These are phyloP conservation scores for Agrochola lychnidis DNA, from an alignment of 2,888 invertebrate species.

Conservation along the genomic window DNA sequence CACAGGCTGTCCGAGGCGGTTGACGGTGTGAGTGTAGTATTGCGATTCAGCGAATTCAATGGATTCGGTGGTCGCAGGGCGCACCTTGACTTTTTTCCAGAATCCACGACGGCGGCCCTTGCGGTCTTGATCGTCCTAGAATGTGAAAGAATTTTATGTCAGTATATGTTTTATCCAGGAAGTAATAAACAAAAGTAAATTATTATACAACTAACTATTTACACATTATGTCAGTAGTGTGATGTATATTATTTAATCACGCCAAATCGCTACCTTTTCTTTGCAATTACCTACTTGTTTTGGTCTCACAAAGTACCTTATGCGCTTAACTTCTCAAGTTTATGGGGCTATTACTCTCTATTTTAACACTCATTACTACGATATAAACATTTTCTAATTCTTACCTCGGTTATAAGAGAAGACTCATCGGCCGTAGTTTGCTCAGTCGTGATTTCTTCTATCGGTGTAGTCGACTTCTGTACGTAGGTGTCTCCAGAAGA, in stretches of 20 bases:
- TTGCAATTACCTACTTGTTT: not conserved
- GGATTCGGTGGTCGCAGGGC: slow-evolving; percentile 90
- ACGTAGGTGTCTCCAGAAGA: slow-evolving; percentile 80
- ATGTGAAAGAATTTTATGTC: slow-evolving; percentile 52
- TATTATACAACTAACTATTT: too few relatives aligned
- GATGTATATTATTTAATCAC: not conserved
- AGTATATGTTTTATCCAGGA: not conserved
- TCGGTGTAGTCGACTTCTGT: slow-evolving; percentile 74
- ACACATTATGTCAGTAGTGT: slow-evolving; percentile 1
- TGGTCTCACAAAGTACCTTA: too few relatives aligned
- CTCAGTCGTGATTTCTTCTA: slow-evolving; percentile 75
- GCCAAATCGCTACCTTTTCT: not conserved
- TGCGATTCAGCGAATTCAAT: slow-evolving; percentile 96
- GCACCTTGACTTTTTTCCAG: slow-evolving; percentile 94
- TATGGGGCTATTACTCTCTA: not conserved
- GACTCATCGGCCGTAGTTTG: slow-evolving; percentile 71
- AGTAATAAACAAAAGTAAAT: too few relatives aligned
- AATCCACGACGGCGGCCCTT: slow-evolving; percentile 92
- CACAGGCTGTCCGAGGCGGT: slow-evolving; percentile 82
- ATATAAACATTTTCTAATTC: not conserved
- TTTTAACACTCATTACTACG: not conserved
- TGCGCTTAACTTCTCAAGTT: not conserved
- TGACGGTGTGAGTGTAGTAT: slow-evolving; percentile 91
- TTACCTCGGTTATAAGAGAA: slow-evolving; percentile 78
- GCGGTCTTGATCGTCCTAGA: slow-evolving; percentile 78